Percentiles rank a stretch among this genome's conserved stretches.
These are phyloP conservation scores for Cyrtorhinus lividipennis DNA, from an alignment of 1,140 invertebrate species.

Conservation along the genomic window DNA sequence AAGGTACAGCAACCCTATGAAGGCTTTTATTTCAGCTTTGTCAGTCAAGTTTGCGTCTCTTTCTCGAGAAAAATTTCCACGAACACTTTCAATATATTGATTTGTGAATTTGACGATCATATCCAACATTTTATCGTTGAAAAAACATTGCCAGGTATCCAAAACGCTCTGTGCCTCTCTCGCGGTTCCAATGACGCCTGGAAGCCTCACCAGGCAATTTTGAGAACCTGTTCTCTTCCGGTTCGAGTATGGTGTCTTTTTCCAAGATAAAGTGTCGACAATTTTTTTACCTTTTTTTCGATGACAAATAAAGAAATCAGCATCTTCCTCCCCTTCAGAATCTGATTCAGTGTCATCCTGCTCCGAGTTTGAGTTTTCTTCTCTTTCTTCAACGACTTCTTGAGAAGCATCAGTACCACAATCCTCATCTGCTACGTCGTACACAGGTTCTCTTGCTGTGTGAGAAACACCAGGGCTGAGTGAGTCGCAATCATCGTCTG, in stretches of 20 bases:
- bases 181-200: not conserved
- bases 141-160: not conserved
- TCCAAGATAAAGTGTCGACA: not conserved
- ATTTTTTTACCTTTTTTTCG: not conserved
- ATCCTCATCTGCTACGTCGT: too few species aligned
- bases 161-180: not conserved
- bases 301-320: not conserved
- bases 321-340: not conserved
- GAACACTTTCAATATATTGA: not conserved
- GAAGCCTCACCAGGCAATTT: not conserved
- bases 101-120: not conserved
- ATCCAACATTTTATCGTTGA: not conserved
- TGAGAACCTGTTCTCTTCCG: not conserved
- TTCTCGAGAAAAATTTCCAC: not conserved
- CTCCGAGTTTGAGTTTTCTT: not conserved
- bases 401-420: too few species aligned
- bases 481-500: too few species aligned
- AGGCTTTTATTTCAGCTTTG: not conserved
- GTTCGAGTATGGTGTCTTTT: not conserved
- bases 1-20: not conserved
- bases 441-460: too few species aligned
- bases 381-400: not conserved
- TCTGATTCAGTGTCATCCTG: not conserved
- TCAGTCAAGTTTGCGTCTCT: not conserved
- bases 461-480: too few species aligned